These are phyloP conservation scores for Electrophaes corylata DNA, from an alignment of 2,888 invertebrate species.

Conservation along the genomic window DNA sequence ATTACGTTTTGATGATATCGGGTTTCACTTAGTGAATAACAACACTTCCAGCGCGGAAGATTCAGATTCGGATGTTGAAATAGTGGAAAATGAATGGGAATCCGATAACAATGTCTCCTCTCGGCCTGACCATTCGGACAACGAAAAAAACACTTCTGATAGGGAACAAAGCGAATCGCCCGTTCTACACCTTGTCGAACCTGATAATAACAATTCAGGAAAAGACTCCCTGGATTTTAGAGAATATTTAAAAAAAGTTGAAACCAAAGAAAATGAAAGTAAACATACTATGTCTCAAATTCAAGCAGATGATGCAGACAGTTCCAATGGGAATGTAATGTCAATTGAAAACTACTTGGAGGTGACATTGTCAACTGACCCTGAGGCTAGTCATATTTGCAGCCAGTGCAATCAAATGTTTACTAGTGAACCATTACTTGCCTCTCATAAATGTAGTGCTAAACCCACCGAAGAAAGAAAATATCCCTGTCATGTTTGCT, in stretches of 20 bases:
- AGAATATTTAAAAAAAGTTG: conserved; percentile 71
- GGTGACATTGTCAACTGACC: conserved; percentile 80
- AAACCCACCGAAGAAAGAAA: conserved; percentile 79
- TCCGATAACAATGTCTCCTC: conserved; percentile 79
- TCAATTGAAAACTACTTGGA: conserved; percentile 82
- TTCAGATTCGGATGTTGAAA: conserved; percentile 82
- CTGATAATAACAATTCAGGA: conserved; percentile 75
- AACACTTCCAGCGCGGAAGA: conserved; percentile 77
- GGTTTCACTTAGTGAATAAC: conserved; percentile 78
- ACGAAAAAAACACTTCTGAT: conserved; percentile 73
- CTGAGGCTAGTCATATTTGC: conserved; percentile 80
- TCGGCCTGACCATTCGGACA: conserved; percentile 77
- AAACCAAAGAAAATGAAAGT: conserved; percentile 72
- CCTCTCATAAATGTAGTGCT: conserved; percentile 74
- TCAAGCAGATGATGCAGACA: conserved; percentile 74
- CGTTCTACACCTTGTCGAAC: conserved; percentile 76
- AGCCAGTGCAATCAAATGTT: conserved; percentile 81
- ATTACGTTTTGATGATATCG: conserved; percentile 82
- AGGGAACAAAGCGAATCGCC: conserved; percentile 77
- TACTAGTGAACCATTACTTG: conserved; percentile 72
- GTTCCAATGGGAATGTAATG: conserved; percentile 80
- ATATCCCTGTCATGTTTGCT: conserved; percentile 80
- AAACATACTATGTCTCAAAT: conserved; percentile 65
- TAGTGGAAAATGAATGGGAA: conserved; percentile 81
- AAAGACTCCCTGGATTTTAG: conserved; percentile 72